Conservation (phyloP, 1,140 invertebrate genomes). For the Danaus melanippus region DNA sequence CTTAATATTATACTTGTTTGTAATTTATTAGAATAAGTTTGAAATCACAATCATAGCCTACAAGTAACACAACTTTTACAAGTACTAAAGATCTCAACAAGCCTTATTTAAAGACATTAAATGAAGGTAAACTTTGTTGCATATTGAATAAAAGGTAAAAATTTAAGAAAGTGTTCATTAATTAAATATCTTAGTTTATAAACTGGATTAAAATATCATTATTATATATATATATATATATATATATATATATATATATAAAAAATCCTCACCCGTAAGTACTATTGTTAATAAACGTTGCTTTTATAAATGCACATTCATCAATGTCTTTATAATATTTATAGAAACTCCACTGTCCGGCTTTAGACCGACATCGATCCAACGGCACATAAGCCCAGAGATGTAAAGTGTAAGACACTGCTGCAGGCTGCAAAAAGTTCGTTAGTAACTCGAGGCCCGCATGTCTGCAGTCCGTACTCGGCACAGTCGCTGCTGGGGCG, state of each 20-base stretch:
- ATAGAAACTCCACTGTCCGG: background rate
- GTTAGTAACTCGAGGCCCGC: background rate
- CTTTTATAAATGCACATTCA: slow-evolving; percentile 5
- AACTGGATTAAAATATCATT: no score
- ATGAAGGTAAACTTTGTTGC: no score
- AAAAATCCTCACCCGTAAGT: background rate
- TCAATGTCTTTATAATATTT: background rate
- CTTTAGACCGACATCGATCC: background rate
- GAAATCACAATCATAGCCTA: no score
- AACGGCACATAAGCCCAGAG: slow-evolving; percentile 1
- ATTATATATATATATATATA: no score
- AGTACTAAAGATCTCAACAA: no score
- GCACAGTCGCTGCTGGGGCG: slow-evolving; percentile 1
- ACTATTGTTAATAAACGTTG: background rate
- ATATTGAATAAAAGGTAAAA: no score
- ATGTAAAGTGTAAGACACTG: background rate
- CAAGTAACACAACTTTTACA: no score
- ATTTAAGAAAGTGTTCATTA: no score
- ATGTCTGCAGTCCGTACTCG: background rate
- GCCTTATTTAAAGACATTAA: no score
- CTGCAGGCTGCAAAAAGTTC: background rate
- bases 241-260: background rate
- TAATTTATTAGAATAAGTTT: no score
- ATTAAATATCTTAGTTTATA: no score
- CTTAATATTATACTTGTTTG: no score